Percentiles rank a stretch among this genome's conserved stretches.
phyloP scores from a whole-genome alignment of 2,113 vertebrate genomes.

The Myanophis thanlyinensis region DNA sequence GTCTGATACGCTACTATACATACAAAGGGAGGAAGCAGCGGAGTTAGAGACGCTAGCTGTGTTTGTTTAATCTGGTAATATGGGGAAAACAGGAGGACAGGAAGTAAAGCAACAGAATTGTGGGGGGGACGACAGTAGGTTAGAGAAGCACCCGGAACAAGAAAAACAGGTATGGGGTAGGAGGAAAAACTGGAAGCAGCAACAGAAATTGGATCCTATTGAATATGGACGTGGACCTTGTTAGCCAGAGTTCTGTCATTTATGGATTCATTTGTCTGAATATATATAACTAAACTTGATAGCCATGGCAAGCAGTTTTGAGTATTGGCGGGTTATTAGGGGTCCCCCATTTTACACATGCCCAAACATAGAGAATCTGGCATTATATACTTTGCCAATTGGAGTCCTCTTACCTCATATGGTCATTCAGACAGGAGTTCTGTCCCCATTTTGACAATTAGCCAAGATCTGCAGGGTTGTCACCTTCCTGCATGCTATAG shows the following conservation, averaged over 20 bases:
- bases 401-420: neutral
- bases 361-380: neutral
- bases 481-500: neutral
- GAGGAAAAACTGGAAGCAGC: neutral
- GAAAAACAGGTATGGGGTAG: neutral
- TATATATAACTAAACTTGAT: neutral
- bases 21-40: neutral
- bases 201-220: neutral
- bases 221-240: neutral
- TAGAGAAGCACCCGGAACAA: neutral
- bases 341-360: neutral
- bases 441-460: neutral
- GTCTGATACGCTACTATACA: neutral
- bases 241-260: neutral
- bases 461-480: neutral
- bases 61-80: neutral
- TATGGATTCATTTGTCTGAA: neutral
- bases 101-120: neutral
- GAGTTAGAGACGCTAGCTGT: neutral
- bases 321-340: neutral
- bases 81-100: neutral
- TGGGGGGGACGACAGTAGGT: neutral
- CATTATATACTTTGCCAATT: neutral
- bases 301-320: neutral
- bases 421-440: neutral